Evolutionary conservation across 1,140 invertebrate genomes (phyloP), one percentile per base, ranked within the genome.

Genomic region (Copidosoma floridanum): DNA sequence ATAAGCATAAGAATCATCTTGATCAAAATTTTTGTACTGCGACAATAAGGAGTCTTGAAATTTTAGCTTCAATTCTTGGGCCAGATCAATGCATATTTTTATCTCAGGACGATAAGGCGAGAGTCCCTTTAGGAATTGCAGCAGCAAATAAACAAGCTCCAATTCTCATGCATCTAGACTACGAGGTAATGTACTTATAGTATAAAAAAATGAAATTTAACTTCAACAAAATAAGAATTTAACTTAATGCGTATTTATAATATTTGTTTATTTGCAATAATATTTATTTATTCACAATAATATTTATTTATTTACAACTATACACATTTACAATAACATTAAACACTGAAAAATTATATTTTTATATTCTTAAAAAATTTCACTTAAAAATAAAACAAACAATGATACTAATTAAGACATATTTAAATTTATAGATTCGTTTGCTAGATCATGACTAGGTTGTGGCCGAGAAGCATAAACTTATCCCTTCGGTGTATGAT

Each of bases 391-490:
- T n/a, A n/a, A n/a, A n/a, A n/a, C n/a, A n/a, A n/a, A n/a, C n/a
- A n/a, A n/a, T n/a, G 12, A 32, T 32, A 32, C 6, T 32, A 32
- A 8, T 32, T 12, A 32, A 12, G 6, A 32, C 12, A 32, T 12
- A 32, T 12, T 32, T 32, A 6, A 32, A 32, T 32, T 32, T 32
- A 6, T 32, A 32, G 29, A 12, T 32, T 32, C 29, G 8, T 32
- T 46, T 76, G 12, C 74, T 75, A 14, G 72, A 75, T 58, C 70
- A 76, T 66, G 73, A 79, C 59, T 79, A 65, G 61, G 70, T 75
- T 2, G 65, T 78, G 23, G 73, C 68, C 14, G 20, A 16, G 11
- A 27, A 61, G 14, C 75, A 76, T 52, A 76, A 77, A 57, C 51
- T 78, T 5, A 75, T 71, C 37, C 71, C 71, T 3, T 63, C 55